phyloP scores from a whole-genome alignment of 2,888 invertebrate genomes.

The Glomeris marginata region DNA sequence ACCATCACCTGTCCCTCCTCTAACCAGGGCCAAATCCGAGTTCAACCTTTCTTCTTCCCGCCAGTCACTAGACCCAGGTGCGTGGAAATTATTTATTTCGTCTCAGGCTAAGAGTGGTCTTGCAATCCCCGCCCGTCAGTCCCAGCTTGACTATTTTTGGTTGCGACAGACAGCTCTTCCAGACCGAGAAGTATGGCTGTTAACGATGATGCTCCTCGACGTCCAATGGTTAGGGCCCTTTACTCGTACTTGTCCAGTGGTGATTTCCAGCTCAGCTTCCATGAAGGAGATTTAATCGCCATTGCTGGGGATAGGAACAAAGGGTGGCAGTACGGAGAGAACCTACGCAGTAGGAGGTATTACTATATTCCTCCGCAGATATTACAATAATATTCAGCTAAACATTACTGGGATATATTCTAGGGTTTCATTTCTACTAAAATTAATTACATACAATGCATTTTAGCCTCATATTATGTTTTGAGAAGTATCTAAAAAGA shows the following conservation, averaged over 20 bases:
- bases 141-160: too few species aligned
- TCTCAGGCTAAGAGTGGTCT: too few species aligned
- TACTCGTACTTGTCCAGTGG: constrained; percentile 78
- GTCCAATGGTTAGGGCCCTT: constrained; percentile 64
- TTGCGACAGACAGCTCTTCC: constrained; percentile 12
- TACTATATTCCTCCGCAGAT: not conserved
- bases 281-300: constrained; percentile 75
- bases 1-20: not conserved
- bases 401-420: not conserved
- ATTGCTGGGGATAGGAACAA: constrained; percentile 79
- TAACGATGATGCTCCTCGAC: constrained; percentile 24
- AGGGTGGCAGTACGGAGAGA: constrained; percentile 96
- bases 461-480: not conserved
- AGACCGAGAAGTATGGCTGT: constrained; percentile 34
- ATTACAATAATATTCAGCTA: not conserved
- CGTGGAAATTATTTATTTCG: too few species aligned
- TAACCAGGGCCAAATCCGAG: constrained; percentile 64
- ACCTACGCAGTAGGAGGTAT: constrained; percentile 60
- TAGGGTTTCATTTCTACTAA: not conserved
- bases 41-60: constrained; percentile 64
- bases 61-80: constrained; percentile 35
- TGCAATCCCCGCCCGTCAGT: too few species aligned
- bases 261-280: constrained; percentile 82
- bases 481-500: too few species aligned
- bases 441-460: too few species aligned